These are phyloP conservation scores for Potamarius usumacintae DNA, from an alignment of 2,113 vertebrate genomes.

Conservation along the genomic window DNA sequence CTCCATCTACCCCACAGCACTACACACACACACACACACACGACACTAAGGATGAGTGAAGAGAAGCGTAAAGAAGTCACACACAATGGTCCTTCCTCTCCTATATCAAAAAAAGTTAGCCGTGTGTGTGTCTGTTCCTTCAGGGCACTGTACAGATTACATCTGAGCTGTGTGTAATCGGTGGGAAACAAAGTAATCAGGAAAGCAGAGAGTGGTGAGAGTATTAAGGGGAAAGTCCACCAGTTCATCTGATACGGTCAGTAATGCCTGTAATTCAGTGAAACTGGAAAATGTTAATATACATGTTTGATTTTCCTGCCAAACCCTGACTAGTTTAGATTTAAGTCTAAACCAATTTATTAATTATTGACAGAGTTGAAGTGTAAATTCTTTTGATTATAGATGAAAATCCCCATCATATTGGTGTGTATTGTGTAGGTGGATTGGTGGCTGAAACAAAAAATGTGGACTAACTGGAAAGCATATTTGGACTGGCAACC, in stretches of 20 bases:
- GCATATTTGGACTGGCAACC: background rate
- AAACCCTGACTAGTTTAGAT: background rate
- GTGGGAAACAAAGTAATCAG: background rate
- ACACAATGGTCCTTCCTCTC: constrained; percentile 45
- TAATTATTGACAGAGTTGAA: background rate
- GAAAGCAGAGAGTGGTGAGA: constrained; percentile 28
- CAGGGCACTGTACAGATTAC: constrained; percentile 17
- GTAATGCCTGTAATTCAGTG: background rate
- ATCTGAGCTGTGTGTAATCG: constrained; percentile 8
- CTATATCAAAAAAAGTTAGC: constrained; percentile 26
- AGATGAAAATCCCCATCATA: background rate
- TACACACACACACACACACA: constrained; percentile 20
- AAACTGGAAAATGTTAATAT: background rate
- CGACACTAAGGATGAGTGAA: constrained; percentile 29
- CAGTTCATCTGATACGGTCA: background rate
- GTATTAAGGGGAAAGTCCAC: background rate
- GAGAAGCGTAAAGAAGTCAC: constrained; percentile 26
- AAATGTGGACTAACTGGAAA: background rate
- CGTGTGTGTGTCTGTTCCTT: background rate
- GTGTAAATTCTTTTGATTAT: background rate
- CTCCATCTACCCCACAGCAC: constrained; percentile 8
- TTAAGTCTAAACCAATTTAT: background rate
- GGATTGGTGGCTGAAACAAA: background rate
- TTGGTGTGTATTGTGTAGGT: background rate
- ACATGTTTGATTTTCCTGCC: background rate